Base-by-base conservation (phyloP, 2,797 vertebrate genomes). In the Pogoniulus pusillus region DNA sequence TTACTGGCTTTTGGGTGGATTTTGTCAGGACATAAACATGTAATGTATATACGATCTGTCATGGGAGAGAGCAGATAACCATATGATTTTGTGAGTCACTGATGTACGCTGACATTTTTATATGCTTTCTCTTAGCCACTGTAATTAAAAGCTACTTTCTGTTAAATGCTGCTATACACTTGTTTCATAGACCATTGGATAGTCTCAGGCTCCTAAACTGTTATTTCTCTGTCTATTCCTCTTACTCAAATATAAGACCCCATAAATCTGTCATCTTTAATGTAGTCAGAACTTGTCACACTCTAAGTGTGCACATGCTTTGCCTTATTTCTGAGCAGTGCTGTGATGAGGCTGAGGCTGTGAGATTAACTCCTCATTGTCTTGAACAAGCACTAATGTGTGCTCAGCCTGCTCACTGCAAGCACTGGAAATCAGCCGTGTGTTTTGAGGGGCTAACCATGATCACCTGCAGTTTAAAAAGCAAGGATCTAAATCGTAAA, bases 251-350 rank as follows among this genome's bases (percentile, higher is more conserved):
- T 75, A 65, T 73, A 80, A 87, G 70, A 84, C 34, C n/a, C 60
- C 34, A 86, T 92, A 94, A 94, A 94, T 88, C 87, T 92, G 71
- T 90, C 77, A 1, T 64, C 43, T 92, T 88, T 85, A 60, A 82
- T 26, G 26, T 27, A 68, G 68, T 73, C 64, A 91, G 87, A 85
- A 71, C 32, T 89, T 68, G 23, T 59, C 3, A 1, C 68, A 65
- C 80, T 89, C 47, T 83, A 81, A 18, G 59, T 24, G 19, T 23
- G 9, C 20, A 14, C 73, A 43, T 0, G 4, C 29, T 84, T 93
- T 91, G 72, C 60, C 16, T 1, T 64, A 65, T n/a, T 89, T 85
- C 51, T 91, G 71, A 89, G 41, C 15, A 83, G 30, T 3, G 3
- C 60, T 72, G 30, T 0, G 1, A 60, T 54, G 60, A 74, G 19